Percentiles rank a stretch among this genome's conserved stretches.
phyloP scores from a whole-genome alignment of 2,113 vertebrate species.

The Microcebus tavaratra region DNA sequence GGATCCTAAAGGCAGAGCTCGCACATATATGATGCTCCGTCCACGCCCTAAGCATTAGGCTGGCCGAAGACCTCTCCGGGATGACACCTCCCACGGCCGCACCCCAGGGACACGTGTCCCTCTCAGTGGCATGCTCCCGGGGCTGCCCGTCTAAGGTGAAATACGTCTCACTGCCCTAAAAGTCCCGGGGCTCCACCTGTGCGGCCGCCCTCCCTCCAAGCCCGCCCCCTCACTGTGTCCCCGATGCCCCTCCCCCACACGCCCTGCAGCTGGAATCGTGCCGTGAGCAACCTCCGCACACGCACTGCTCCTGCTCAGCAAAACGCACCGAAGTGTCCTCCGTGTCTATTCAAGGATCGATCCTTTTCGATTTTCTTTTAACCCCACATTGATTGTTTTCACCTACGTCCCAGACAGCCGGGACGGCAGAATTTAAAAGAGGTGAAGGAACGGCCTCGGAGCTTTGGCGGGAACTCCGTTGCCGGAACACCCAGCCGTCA shows the following conservation, averaged over 20 bases:
- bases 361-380: background rate
- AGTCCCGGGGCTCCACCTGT: fast-evolving
- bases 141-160: background rate
- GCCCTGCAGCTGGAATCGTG: background rate
- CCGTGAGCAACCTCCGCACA: too few species aligned
- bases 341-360: fast-evolving
- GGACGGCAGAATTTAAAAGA: background rate
- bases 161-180: fast-evolving
- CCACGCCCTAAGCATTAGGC: fast-evolving
- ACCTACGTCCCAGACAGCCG: slow-evolving; percentile 24
- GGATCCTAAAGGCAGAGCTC: background rate
- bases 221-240: background rate
- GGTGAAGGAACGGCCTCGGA: slow-evolving; percentile 11
- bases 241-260: fast-evolving
- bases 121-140: fast-evolving
- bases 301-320: too few species aligned
- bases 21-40: fast-evolving
- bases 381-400: background rate
- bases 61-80: background rate
- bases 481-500: background rate
- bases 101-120: too few species aligned
- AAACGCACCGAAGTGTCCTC: too few species aligned
- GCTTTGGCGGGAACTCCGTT: background rate
- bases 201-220: background rate
- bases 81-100: background rate